Evolutionary conservation across 2,888 invertebrate species (phyloP), one percentile per base, ranked within the genome.

Genomic region (Toxonevra muliebris): DNA sequence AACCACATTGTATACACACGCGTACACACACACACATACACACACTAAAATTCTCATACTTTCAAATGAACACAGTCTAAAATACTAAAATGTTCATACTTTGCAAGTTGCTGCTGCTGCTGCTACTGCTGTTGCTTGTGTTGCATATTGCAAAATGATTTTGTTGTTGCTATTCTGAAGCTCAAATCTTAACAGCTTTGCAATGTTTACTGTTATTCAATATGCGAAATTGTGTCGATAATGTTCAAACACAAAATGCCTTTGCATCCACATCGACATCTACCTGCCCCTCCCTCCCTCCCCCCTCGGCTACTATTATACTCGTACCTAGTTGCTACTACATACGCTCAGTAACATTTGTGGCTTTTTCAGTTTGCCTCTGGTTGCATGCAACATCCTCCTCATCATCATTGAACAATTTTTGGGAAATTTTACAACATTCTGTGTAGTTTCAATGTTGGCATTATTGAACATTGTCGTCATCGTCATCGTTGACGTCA

Each of bases 1-100:
- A 75, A 73, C 75, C 75, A 63, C 75, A 74, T 72, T 70, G 66
- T 70, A 71, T 70, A 73, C 68, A 65, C 65, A 69, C 62, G 65
- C 45, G 42, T 50, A 50, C 55, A 67, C 50, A 61, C 17, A 20
- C 41, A 41, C 30, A 17, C 45, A 45, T 19, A n/a, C 42, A 19
- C 20, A 42, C 20, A 66, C 52, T 17, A 59, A 41, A 54, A 30
- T 30, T 66, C 64, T 60, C 48, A 45, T 10, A 53, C 13, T 15
- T n/a, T 13, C 9, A 5, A 13, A 11, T 20, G 12, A 17, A 45
- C 15, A 45, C 48, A 52, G 40, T 55, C 52, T 15, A 17, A 15
- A 50, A 48, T 40, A 12, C 11, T 41, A 9, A 11, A 30, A 55
- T 8, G 40, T 57, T 48, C 40, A 19, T 13, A 48, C 50, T 48